Percentiles rank a stretch among this genome's conserved stretches.
Conservation (phyloP, 2,888 invertebrate species). For the Drosophila paracracens region DNA sequence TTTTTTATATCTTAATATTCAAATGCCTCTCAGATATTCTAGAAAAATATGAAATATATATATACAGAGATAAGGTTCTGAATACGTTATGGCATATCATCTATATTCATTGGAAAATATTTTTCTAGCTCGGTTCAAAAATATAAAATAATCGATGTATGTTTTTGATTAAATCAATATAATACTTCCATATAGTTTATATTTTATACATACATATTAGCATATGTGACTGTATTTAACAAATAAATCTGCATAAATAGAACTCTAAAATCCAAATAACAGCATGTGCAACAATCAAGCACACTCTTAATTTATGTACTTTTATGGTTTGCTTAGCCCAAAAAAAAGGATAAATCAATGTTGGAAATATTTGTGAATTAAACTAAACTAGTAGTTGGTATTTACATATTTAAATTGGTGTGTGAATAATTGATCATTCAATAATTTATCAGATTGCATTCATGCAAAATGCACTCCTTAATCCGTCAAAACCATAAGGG, state of each 20-base stretch:
- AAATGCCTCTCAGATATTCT: neutral
- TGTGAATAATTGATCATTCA: constrained; percentile 28
- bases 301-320: neutral
- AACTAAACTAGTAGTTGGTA: constrained; percentile 14
- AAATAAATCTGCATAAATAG: neutral
- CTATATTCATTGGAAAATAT: neutral
- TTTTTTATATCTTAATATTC: neutral
- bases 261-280: neutral
- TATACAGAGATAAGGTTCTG: neutral
- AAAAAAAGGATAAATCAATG: constrained; percentile 18
- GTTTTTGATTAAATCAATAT: neutral
- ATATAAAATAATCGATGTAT: too few relatives aligned
- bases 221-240: neutral
- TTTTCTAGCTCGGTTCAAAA: neutral
- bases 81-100: neutral
- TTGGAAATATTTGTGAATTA: constrained; percentile 29
- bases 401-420: constrained; percentile 34
- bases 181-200: neutral
- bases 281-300: neutral
- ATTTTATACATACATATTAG: neutral
- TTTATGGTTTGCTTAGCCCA: neutral
- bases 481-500: constrained; percentile 19
- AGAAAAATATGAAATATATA: neutral
- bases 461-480: constrained; percentile 4
- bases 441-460: constrained; percentile 24